phyloP scores from a whole-genome alignment of 53 echinoderm and acorn worm genomes.

The Holothuria leucospilota region DNA sequence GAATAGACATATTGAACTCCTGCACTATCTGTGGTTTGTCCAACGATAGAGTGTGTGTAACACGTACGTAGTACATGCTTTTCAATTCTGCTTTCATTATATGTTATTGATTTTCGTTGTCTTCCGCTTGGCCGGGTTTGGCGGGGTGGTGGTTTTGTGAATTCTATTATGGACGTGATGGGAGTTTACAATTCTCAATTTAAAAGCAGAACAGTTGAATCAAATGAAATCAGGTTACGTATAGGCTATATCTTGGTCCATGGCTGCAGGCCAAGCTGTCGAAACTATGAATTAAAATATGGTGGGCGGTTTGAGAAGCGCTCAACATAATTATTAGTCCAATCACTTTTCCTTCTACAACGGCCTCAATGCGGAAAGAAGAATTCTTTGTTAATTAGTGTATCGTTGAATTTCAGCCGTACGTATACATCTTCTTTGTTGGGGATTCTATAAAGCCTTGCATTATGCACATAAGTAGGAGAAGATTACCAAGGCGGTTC shows the following conservation, averaged over 20 bases:
- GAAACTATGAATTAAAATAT: slow-evolving; percentile 22
- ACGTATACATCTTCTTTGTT: too few relatives aligned
- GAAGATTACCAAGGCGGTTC: too few relatives aligned
- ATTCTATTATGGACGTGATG: slow-evolving; percentile 31
- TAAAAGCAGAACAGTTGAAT: background rate
- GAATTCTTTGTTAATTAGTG: too few relatives aligned
- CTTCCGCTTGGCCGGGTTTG: slow-evolving; percentile 48
- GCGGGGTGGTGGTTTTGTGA: slow-evolving; percentile 37
- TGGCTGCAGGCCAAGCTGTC: slow-evolving; percentile 27
- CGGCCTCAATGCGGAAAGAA: too few relatives aligned
- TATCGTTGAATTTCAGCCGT: too few relatives aligned
- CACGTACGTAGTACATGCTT: slow-evolving; percentile 20
- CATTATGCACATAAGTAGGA: too few relatives aligned
- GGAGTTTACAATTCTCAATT: slow-evolving; percentile 28
- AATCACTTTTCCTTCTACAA: slow-evolving; percentile 8
- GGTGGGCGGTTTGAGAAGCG: slow-evolving; percentile 25
- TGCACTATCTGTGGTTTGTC: background rate
- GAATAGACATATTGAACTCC: slow-evolving; percentile 1
- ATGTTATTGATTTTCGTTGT: slow-evolving; percentile 40
- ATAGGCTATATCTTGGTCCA: slow-evolving; percentile 1
- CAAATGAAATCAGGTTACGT: too few relatives aligned
- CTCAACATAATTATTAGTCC: slow-evolving; percentile 19
- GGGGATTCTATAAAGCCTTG: too few relatives aligned
- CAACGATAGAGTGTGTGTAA: background rate
- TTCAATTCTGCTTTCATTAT: slow-evolving; percentile 45